Conservation (phyloP, 2,888 invertebrate genomes). For the Autographa gamma region DNA sequence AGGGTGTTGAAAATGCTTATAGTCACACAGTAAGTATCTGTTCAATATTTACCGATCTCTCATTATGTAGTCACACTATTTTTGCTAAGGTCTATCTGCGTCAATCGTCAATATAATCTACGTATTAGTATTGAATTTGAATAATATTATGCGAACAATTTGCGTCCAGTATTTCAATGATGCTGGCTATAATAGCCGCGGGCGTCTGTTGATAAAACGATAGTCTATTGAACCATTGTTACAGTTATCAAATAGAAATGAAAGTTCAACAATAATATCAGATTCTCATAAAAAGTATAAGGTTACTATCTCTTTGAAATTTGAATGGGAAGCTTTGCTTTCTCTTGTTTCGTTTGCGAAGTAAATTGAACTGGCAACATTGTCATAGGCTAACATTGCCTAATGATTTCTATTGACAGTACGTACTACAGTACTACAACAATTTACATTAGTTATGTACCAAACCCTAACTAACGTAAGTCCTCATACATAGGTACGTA, state of each 20-base stretch:
- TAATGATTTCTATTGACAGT: not conserved
- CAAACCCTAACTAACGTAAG: too few relatives aligned
- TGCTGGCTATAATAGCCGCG: constrained; percentile 22
- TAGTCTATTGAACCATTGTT: constrained; percentile 57
- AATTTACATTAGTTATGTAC: too few relatives aligned
- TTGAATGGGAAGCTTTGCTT: constrained; percentile 49
- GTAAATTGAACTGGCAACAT: constrained; percentile 17
- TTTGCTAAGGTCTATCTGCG: too few relatives aligned
- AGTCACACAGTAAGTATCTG: too few relatives aligned
- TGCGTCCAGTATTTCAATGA: not conserved
- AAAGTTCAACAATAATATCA: constrained; percentile 58
- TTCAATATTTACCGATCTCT: too few relatives aligned
- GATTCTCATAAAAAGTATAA: constrained; percentile 48
- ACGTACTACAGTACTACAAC: not conserved
- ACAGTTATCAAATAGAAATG: constrained; percentile 50
- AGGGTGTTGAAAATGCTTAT: too few relatives aligned
- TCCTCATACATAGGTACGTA: too few relatives aligned
- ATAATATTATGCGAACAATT: not conserved
- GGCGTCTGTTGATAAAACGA: constrained; percentile 56
- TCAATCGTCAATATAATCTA: not conserved
- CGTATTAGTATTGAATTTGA: not conserved
- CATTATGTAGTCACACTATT: too few relatives aligned
- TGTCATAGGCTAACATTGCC: not conserved
- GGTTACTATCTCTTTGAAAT: constrained; percentile 45
- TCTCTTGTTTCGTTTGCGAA: constrained; percentile 40